Evolutionary conservation across 1,140 invertebrate genomes (phyloP).

Genomic region (Penaeus japonicus): DNA sequence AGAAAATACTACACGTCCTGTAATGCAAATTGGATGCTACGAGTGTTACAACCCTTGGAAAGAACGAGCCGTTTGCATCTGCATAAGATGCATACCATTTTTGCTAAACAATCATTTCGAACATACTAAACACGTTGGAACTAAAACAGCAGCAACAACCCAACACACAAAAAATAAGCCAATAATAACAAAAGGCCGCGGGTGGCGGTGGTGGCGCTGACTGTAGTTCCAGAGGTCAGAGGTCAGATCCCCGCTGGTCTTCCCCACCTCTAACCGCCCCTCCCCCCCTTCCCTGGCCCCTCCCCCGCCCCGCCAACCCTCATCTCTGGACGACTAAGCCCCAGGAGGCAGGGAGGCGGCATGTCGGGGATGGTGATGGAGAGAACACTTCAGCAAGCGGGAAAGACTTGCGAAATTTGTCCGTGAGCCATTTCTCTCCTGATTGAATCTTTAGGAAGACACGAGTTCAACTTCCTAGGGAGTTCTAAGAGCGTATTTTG

Average conservation of each 20-base stretch:
- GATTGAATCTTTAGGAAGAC: constrained; percentile 40
- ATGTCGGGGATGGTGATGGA: neutral
- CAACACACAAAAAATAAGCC: neutral
- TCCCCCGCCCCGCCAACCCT: neutral
- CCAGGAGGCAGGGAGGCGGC: constrained; percentile 23
- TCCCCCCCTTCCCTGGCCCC: neutral
- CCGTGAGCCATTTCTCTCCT: constrained; percentile 18
- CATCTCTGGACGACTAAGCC: neutral
- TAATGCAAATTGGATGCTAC: no score
- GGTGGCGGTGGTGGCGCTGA: constrained; percentile 33
- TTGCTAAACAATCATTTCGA: neutral
- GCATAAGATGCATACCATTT: neutral
- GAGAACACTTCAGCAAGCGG: constrained; percentile 17
- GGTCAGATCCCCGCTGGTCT: constrained; percentile 42
- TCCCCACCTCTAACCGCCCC: neutral
- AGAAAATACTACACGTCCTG: no score
- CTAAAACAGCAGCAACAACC: neutral
- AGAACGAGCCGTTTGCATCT: neutral
- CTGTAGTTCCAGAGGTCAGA: constrained; percentile 29
- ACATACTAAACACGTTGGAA: no score
- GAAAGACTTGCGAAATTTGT: constrained; percentile 27
- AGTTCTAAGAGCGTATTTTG: neutral
- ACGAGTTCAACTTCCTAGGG: constrained; percentile 17
- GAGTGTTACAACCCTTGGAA: no score
- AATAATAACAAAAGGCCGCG: constrained; percentile 31